Evolutionary conservation across 2,888 invertebrate genomes (phyloP).

Genomic region (Eurytoma adleriae): DNA sequence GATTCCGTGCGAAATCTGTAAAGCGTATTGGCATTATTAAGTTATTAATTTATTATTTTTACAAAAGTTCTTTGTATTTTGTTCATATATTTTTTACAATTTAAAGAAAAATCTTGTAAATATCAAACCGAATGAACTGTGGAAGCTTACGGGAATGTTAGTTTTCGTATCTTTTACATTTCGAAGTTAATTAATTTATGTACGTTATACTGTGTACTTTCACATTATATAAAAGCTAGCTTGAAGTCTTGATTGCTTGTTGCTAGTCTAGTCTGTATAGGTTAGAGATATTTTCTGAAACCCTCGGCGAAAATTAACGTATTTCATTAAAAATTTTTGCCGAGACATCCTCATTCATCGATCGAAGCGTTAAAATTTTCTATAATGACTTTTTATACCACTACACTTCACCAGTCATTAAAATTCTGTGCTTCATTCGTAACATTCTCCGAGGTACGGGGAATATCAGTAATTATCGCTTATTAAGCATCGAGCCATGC

Average conservation of each 20-base stretch:
- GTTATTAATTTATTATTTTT: slow-evolving; percentile 45
- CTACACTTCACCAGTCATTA: background rate
- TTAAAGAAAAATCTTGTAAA: slow-evolving; percentile 39
- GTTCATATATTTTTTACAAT: background rate
- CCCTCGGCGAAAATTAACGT: slow-evolving; percentile 17
- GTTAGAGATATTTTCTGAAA: slow-evolving; percentile 38
- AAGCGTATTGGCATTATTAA: background rate
- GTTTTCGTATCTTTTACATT: background rate
- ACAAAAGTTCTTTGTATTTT: slow-evolving; percentile 6
- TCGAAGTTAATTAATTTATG: slow-evolving; percentile 25
- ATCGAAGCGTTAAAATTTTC: slow-evolving; percentile 19
- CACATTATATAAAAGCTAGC: slow-evolving; percentile 35
- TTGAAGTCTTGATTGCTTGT: slow-evolving; percentile 66
- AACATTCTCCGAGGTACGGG: background rate
- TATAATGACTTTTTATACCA: background rate
- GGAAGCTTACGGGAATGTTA: slow-evolving; percentile 8
- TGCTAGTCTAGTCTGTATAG: slow-evolving; percentile 72
- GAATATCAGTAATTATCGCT: slow-evolving; percentile 12
- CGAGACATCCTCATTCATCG: slow-evolving; percentile 6
- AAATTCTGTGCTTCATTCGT: background rate
- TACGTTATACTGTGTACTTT: slow-evolving; percentile 24
- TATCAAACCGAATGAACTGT: slow-evolving; percentile 22
- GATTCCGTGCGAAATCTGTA: slow-evolving; percentile 9
- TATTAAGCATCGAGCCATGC: background rate
- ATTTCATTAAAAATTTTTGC: slow-evolving; percentile 8